phyloP scores from a whole-genome alignment of 2,113 vertebrate genomes.

The Corynorhinus townsendii region DNA sequence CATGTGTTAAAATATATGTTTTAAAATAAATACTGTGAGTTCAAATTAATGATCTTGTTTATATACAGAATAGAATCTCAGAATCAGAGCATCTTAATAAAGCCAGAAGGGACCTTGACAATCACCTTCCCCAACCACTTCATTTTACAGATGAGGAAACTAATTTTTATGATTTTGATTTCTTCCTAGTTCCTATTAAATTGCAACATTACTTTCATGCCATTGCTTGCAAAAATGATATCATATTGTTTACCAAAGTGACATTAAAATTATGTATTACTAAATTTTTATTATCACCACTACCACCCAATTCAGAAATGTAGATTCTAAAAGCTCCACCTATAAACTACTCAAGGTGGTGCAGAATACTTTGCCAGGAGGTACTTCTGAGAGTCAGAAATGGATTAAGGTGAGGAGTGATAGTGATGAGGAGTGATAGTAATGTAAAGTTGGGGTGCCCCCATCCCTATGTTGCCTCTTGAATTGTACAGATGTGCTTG shows the following conservation, averaged over 20 bases:
- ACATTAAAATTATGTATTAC: not conserved
- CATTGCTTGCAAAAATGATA: conserved; percentile 44
- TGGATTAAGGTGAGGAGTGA: not conserved
- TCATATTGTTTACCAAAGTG: not conserved
- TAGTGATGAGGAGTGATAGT: not conserved
- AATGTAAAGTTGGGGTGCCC: not conserved
- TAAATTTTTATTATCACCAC: not conserved
- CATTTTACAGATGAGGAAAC: conserved; percentile 57
- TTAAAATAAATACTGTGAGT: conserved; percentile 51
- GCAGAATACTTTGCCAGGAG: not conserved
- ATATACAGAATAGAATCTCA: conserved; percentile 47
- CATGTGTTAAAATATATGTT: not conserved
- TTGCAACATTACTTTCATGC: conserved; percentile 26
- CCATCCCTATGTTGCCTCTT: not conserved
- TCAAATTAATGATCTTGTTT: conserved; percentile 60
- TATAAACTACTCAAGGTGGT: not conserved
- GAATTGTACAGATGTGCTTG: not conserved
- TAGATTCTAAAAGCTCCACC: not conserved
- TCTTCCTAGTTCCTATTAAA: conserved; percentile 25
- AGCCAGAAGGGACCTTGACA: not conserved
- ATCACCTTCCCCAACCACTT: conserved; percentile 39
- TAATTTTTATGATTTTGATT: conserved; percentile 54
- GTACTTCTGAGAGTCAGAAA: not conserved
- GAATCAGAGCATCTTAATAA: conserved; percentile 15
- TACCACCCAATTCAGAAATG: conserved; percentile 5